phyloP scores from a whole-genome alignment of 2,888 invertebrate species.

The Drosophila borborema region DNA sequence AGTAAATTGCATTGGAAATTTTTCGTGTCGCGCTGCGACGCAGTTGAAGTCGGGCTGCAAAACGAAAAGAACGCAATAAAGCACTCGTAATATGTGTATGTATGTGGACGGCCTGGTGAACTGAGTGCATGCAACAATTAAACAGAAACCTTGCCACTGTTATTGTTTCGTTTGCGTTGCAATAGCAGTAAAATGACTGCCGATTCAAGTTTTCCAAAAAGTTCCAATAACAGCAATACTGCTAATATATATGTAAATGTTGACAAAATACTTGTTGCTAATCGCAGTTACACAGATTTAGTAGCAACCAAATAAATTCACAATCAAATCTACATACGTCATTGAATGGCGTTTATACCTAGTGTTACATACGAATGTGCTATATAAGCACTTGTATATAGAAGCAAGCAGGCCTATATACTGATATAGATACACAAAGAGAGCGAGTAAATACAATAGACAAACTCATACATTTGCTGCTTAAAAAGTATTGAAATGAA shows the following conservation, averaged over 20 bases:
- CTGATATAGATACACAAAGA: constrained; percentile 57
- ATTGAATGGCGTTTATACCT: constrained; percentile 48
- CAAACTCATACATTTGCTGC: constrained; percentile 31
- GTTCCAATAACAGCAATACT: constrained; percentile 5
- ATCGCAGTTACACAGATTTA: constrained; percentile 21
- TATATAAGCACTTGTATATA: constrained; percentile 21
- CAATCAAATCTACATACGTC: constrained; percentile 10
- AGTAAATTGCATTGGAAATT: constrained; percentile 55
- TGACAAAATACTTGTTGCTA: constrained; percentile 44
- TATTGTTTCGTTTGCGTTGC: constrained; percentile 38
- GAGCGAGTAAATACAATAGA: constrained; percentile 29
- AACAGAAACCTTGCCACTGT: constrained; percentile 56
- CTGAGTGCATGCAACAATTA: constrained; percentile 64
- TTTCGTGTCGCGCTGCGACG: constrained; percentile 46
- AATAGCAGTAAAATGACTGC: constrained; percentile 33
- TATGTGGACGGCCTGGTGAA: constrained; percentile 46
- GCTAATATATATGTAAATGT: background rate
- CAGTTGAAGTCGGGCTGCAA: constrained; percentile 23
- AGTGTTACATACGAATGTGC: constrained; percentile 44
- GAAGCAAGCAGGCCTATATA: constrained; percentile 38
- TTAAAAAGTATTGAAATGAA: constrained; percentile 20
- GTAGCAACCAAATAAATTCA: constrained; percentile 5
- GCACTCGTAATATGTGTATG: constrained; percentile 19
- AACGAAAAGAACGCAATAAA: constrained; percentile 56
- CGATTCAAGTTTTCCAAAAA: constrained; percentile 5